Evolutionary conservation across 1,140 invertebrate species (phyloP).

Genomic region (Drosophila baimaii): DNA sequence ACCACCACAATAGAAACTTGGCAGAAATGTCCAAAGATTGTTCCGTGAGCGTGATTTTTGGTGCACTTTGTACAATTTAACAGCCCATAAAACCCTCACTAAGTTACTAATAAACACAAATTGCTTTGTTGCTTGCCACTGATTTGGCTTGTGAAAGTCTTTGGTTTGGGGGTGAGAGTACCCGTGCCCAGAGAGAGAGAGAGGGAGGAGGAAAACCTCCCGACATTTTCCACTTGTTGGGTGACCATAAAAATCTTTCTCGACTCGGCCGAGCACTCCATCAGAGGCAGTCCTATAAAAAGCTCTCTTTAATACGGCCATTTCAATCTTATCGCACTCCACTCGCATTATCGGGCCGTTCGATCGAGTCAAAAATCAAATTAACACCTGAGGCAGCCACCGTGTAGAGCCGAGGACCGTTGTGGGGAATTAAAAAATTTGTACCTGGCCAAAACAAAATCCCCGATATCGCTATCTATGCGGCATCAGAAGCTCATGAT

Average conservation of each 20-base stretch:
- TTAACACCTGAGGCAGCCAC: slow-evolving; percentile 63
- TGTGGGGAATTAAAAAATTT: slow-evolving; percentile 44
- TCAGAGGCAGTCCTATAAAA: slow-evolving; percentile 48
- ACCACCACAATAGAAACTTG: slow-evolving; percentile 21
- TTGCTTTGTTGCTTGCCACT: slow-evolving; percentile 33
- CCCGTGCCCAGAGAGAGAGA: not conserved
- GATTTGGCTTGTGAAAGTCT: slow-evolving; percentile 45
- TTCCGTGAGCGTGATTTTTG: slow-evolving; percentile 49
- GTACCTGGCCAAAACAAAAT: slow-evolving; percentile 36
- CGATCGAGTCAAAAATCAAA: slow-evolving; percentile 66
- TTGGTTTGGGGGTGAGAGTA: slow-evolving; percentile 17
- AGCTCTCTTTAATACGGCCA: slow-evolving; percentile 31
- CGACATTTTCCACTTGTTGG: slow-evolving; percentile 15
- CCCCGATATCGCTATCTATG: slow-evolving; percentile 61
- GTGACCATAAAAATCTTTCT: slow-evolving; percentile 63
- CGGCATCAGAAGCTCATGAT: slow-evolving; percentile 57
- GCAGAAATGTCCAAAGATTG: slow-evolving; percentile 32
- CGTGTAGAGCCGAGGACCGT: slow-evolving; percentile 9
- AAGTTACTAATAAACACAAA: slow-evolving; percentile 57
- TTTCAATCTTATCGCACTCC: slow-evolving; percentile 72
- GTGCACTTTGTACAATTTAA: slow-evolving; percentile 36
- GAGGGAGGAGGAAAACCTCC: slow-evolving; percentile 18
- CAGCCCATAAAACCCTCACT: slow-evolving; percentile 60
- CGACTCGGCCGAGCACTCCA: slow-evolving; percentile 17
- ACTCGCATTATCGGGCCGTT: slow-evolving; percentile 60